A percentile compares a stretch with the other conserved stretches of the same genome.
These are phyloP conservation scores for Erebia ligea DNA, from an alignment of 2,888 invertebrate species.

Conservation along the genomic window DNA sequence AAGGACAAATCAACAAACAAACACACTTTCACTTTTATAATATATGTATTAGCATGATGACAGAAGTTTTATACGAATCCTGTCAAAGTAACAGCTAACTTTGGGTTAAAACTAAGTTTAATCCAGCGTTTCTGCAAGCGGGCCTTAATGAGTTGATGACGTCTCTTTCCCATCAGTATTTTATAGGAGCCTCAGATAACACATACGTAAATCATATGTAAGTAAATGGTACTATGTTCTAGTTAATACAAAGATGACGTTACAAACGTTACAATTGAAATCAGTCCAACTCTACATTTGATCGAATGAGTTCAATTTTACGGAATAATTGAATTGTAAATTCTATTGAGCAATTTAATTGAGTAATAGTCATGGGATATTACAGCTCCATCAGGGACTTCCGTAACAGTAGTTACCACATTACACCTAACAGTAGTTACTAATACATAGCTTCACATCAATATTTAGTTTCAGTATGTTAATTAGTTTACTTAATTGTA, in stretches of 20 bases:
- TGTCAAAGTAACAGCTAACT: no score
- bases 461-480: not conserved
- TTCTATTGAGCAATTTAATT: not conserved
- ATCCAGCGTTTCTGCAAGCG: no score
- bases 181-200: no score
- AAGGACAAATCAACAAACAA: no score
- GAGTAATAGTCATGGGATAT: slow-evolving; percentile 4
- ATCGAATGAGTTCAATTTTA: not conserved
- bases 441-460: not conserved
- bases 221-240: not conserved
- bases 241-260: not conserved
- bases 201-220: no score
- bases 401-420: not conserved
- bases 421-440: no score
- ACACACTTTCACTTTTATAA: no score
- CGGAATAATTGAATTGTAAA: not conserved
- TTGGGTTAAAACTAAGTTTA: no score
- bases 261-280: not conserved
- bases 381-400: not conserved
- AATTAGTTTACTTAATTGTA: not conserved
- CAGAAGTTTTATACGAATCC: no score
- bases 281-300: not conserved
- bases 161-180: no score
- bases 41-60: no score
- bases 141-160: no score